Evolutionary conservation across 2,888 invertebrate species (phyloP), one percentile per base, ranked within the genome.

Genomic region (Pollenia angustigena): DNA sequence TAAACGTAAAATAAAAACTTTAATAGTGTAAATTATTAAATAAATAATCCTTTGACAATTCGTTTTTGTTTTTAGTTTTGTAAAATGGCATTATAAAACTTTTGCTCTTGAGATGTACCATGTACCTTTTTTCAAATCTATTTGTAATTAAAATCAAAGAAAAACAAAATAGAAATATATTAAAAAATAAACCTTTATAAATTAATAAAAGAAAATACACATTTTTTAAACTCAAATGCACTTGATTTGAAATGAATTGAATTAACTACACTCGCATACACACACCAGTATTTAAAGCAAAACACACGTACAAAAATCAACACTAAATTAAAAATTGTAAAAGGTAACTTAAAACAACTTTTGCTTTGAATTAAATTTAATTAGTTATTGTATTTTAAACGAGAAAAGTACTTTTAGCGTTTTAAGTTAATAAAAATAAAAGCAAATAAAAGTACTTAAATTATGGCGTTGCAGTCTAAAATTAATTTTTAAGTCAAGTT

Each of bases 391-490:
- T 64, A 54, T 54, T 46, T 54, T 54, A 62, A 81, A 52, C 11
- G 32, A 44, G 32, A 44, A 54, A 54, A 71, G 58, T 52, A 62
- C 60, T 75, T 83, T 42, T 10, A 71, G 52, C 23, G 8, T 71
- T 64, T 76, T 62, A 60, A 46, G 16, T 64, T 58, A 1, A 58
- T 58, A 52, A 14, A 76, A 71, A 6, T 14, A 50, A 60, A 12
- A 50, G 48, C 58, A 62, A 23, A 23, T 16, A 56, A n/a, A 78
- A 66, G 69, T 56, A 79, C 74, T 79, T 74, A 18, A 44, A 66
- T 69, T 50, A 75, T 71, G 82, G 85, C 85, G 85, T 85, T 75
- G 44, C 68, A 64, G 69, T 82, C 79, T 85, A 85, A 85, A 85
- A 85, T 82, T 79, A 85, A 68, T 42, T 83, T 71, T 64, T 76